Base-by-base conservation (phyloP, 1,140 invertebrate species). In the Megathymus violae region DNA sequence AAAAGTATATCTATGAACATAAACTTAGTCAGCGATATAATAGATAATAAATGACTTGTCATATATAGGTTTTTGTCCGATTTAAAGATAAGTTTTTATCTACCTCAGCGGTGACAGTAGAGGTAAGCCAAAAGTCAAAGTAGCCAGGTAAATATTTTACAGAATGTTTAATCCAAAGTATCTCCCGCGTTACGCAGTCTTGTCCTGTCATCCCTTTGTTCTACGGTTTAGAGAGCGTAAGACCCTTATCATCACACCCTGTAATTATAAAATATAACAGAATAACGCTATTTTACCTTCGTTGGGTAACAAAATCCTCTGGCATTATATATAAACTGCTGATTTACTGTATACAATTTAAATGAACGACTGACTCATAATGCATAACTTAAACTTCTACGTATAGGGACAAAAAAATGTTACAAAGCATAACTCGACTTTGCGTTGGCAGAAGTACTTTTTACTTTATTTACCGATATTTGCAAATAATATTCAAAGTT, bases 241-340 rank as follows among this genome's bases (percentile, higher is more conserved):
- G 59, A 50, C 41, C 65, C 65, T 80, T 75, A 80, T 80, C 74
- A 71, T 62, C 59, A 67, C 63, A 67, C 68, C 67, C 67, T 74
- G 67, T 74, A 73, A 73, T 76, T 69, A 76, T 76, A 74, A 79
- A 76, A 74, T 76, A 74, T 74, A 64, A 67, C 64, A 47, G 17
- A 50, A 63, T 54, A 11, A 16, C n/a, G 43, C 9, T 4, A 36
- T 36, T 46, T 46, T 17, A 46, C 10, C 43, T 46, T 46, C 19
- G 43, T 13, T 22, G n/a, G 0, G 7, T 22, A 11, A 36, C 34
- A 11, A 36, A 11, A 36, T 11, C 34, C 34, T 1, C 10, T 11
- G 27, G 4, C 7, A 11, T 36, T 36, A 46, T 22, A 17, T 10
- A 22, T 46, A 25, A 46, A 11, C 34, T 36, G 34, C 34, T 36